Evolutionary conservation across 2,888 invertebrate genomes (phyloP).

Genomic region (Hirtodrosophila alboralis): DNA sequence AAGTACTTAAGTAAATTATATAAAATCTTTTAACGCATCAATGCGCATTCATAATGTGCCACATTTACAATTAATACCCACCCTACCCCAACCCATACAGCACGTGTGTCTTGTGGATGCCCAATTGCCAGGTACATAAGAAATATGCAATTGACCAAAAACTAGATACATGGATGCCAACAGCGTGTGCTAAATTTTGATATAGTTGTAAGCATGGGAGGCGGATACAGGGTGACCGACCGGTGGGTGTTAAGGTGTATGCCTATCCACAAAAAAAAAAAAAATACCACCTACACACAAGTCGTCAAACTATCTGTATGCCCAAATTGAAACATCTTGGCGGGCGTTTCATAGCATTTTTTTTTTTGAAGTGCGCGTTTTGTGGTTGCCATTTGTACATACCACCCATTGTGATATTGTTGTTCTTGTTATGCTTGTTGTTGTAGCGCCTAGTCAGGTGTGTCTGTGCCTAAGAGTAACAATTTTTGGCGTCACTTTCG

Average conservation of each 20-base stretch:
- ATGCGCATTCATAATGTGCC: slow-evolving; percentile 38
- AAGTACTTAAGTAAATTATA: slow-evolving; percentile 69
- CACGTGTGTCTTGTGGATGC: not conserved
- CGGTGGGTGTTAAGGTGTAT: slow-evolving; percentile 50
- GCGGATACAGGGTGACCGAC: not conserved
- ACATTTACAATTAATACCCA: slow-evolving; percentile 3
- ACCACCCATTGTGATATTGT: slow-evolving; percentile 21
- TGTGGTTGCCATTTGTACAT: slow-evolving; percentile 26
- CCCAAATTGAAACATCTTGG: slow-evolving; percentile 59
- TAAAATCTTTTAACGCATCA: slow-evolving; percentile 64
- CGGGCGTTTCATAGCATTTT: slow-evolving; percentile 50
- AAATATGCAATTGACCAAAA: slow-evolving; percentile 17
- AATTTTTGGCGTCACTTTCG: slow-evolving; percentile 65
- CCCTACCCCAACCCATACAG: not conserved
- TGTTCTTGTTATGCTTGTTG: slow-evolving; percentile 36
- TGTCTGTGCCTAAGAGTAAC: slow-evolving; percentile 31
- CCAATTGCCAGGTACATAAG: slow-evolving; percentile 19
- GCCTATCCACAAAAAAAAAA: too few relatives aligned
- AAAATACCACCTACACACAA: slow-evolving; percentile 17
- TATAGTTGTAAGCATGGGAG: slow-evolving; percentile 5
- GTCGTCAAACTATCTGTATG: slow-evolving; percentile 21
- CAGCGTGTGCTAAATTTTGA: slow-evolving; percentile 26
- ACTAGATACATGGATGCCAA: slow-evolving; percentile 11
- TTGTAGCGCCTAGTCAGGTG: slow-evolving; percentile 48
- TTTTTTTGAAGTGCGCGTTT: slow-evolving; percentile 51